Conservation (phyloP, 2,113 vertebrate genomes). For the Egretta garzetta region DNA sequence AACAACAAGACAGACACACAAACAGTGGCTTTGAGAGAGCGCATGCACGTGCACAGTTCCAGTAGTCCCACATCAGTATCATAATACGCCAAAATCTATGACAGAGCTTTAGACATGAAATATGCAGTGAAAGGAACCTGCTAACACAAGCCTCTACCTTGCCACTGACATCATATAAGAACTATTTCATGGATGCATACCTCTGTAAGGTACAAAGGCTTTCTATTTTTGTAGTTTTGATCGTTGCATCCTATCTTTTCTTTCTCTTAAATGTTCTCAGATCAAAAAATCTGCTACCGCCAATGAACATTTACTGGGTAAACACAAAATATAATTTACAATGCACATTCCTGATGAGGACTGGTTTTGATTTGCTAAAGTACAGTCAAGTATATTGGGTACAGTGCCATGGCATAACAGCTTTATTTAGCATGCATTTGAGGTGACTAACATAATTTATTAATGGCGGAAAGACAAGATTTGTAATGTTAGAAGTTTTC, state of each 20-base stretch:
- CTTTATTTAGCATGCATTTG: background rate
- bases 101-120: background rate
- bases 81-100: background rate
- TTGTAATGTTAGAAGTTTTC: background rate
- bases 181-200: background rate
- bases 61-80: background rate
- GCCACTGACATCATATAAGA: background rate
- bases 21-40: background rate
- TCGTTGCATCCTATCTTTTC: background rate
- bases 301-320: background rate
- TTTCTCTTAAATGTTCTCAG: background rate
- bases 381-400: background rate
- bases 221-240: background rate
- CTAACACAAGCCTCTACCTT: background rate
- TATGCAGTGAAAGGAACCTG: background rate
- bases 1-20: background rate
- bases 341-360: background rate
- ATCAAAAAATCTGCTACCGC: background rate
- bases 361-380: background rate
- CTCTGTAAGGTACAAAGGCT: background rate
- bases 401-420: background rate
- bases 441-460: background rate
- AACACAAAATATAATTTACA: background rate
- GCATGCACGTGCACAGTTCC: fast-evolving
- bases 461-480: background rate